Conservation (phyloP, 2,797 vertebrate species). For the Mallotus villosus region DNA sequence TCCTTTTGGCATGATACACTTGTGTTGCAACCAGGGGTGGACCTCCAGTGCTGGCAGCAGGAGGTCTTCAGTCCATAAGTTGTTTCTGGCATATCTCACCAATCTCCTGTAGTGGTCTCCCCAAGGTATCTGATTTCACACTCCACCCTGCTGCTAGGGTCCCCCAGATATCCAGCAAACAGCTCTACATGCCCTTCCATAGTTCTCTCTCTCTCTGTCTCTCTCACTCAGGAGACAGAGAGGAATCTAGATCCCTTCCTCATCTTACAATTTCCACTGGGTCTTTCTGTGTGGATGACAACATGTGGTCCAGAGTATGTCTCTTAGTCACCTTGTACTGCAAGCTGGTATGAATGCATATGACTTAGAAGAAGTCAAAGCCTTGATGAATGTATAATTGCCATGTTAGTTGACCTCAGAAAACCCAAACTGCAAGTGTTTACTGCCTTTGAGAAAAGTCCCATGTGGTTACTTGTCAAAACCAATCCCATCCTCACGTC, state of each 20-base stretch:
- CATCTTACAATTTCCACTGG: conserved; percentile 2
- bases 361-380: too few species aligned
- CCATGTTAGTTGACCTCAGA: not conserved
- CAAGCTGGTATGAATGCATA: not conserved
- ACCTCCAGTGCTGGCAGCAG: too few species aligned
- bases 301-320: too few species aligned
- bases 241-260: conserved; percentile 37
- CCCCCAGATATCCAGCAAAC: conserved; percentile 13
- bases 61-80: too few species aligned
- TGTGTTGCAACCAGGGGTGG: too few species aligned
- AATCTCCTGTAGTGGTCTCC: not conserved
- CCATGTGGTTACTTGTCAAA: not conserved
- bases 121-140: conserved; percentile 6
- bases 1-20: too few species aligned
- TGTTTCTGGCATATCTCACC: not conserved
- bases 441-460: conserved; percentile 30
- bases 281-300: too few species aligned
- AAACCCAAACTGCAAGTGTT: not conserved
- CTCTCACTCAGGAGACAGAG: conserved; percentile 37
- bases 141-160: conserved; percentile 14
- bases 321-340: not conserved
- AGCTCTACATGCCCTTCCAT: not conserved
- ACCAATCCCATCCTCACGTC: conserved; percentile 44
- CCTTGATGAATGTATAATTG: too few species aligned
- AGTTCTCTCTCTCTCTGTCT: conserved; percentile 22